Evolutionary conservation across 2,797 vertebrate genomes (phyloP).

Genomic region (Garrulus glandarius): DNA sequence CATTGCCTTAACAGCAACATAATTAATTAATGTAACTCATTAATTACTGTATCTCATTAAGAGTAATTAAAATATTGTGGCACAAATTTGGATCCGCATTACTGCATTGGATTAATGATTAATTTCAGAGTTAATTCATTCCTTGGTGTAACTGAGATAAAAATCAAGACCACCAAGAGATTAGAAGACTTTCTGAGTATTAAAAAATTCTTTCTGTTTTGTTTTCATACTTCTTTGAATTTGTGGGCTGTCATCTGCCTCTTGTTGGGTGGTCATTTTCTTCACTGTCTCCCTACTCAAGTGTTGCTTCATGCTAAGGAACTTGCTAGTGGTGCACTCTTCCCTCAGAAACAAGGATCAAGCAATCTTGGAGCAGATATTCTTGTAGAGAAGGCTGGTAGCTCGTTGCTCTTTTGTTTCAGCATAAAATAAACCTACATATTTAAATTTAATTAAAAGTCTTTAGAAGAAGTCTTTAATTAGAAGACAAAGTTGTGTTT

Average conservation of each 20-base stretch:
- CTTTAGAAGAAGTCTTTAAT: too few species aligned
- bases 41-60: not conserved
- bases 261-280: constrained; percentile 3
- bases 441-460: not conserved
- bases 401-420: not conserved
- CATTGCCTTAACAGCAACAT: not conserved
- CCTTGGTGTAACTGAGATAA: not conserved
- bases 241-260: not conserved
- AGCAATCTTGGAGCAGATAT: not conserved
- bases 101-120: not conserved
- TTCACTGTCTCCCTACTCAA: not conserved
- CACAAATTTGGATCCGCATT: constrained; percentile 4
- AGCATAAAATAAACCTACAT: not conserved
- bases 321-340: not conserved
- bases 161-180: constrained; percentile 34
- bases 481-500: not conserved
- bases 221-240: not conserved
- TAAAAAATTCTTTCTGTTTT: not conserved
- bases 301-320: not conserved
- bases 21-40: not conserved
- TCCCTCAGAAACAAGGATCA: not conserved
- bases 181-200: not conserved
- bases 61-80: not conserved
- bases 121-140: not conserved
- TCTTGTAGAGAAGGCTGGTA: not conserved